Evolutionary conservation across 2,797 vertebrate genomes (phyloP), one percentile per base, ranked within the genome.

Genomic region (Acanthiza pusilla): DNA sequence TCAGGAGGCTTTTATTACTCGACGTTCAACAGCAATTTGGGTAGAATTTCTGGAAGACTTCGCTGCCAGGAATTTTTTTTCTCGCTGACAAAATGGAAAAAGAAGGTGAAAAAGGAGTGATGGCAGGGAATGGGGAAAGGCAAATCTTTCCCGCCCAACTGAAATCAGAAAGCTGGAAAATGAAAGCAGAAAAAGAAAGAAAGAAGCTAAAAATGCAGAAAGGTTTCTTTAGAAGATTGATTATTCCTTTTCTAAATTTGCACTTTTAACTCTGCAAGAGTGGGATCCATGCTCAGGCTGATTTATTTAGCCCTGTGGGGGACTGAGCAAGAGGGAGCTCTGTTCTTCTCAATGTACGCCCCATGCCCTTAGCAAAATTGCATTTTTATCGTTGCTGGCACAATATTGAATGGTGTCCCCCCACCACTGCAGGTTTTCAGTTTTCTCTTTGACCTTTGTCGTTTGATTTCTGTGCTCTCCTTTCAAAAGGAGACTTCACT

Each of bases 41-140:
- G 78, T 34, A 54, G 66, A 82, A 89, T 92, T 93, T 91, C 80
- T 91, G 80, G 32, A 88, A 93, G 73, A 58, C 25, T 90, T 75
- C 50, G 16, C 70, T 70, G 70, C 68, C 81, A 80, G 70, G 70
- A 68, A 2, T 74, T 89, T 68, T 66, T 38, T 63, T 34, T 8
- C 38, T 79, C 9, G 2, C 40, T 83, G 68, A 51, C 62, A 80
- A 72, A 91, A 83, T 65, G 50, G 84, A 83, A 82, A 77, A 77
- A 65, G 65, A 74, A 85, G 50, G 84, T 89, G 75, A 36, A 83
- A 92, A 75, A 66, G 78, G 30, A 92, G 53, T 65, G 91, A 61
- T 72, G 86, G 63, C 51, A 84, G 65, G 30, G 14, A 91, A 65
- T 0, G 30, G 40, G 16, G 36, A 12, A 47, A 81, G 21, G 61